These are phyloP conservation scores for Hippopotamus amphibius DNA, from an alignment of 2,113 vertebrate species.

Conservation along the genomic window DNA sequence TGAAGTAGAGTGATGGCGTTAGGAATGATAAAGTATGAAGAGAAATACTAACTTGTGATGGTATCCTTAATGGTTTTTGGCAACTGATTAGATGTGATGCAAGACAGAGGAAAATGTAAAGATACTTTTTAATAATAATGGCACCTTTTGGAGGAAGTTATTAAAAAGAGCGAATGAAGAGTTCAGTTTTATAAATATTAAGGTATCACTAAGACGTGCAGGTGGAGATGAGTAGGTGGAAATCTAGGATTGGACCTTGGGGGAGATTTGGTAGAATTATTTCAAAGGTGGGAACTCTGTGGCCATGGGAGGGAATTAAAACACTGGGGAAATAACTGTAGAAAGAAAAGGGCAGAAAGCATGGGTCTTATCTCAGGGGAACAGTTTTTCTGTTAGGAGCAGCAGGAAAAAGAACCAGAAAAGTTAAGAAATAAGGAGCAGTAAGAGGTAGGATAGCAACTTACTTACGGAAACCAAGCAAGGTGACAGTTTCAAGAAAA, in stretches of 20 bases:
- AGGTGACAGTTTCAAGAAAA: background rate
- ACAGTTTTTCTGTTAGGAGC: background rate
- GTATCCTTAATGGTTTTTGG: background rate
- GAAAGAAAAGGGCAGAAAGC: background rate
- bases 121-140: constrained; percentile 40
- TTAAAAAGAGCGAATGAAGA: background rate
- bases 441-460: background rate
- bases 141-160: background rate
- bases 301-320: background rate
- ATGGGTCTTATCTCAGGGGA: background rate
- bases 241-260: background rate
- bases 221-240: background rate
- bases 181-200: background rate
- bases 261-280: background rate
- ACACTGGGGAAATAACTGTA: background rate
- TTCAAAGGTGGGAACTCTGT: background rate
- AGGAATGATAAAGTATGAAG: background rate
- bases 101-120: background rate
- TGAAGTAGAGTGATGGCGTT: background rate
- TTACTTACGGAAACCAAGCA: background rate
- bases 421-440: background rate
- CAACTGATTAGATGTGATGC: background rate
- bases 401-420: background rate
- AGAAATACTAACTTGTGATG: background rate
- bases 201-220: background rate